Base-by-base conservation (phyloP, 1,140 invertebrate genomes). In the Lucilia cuprina region DNA sequence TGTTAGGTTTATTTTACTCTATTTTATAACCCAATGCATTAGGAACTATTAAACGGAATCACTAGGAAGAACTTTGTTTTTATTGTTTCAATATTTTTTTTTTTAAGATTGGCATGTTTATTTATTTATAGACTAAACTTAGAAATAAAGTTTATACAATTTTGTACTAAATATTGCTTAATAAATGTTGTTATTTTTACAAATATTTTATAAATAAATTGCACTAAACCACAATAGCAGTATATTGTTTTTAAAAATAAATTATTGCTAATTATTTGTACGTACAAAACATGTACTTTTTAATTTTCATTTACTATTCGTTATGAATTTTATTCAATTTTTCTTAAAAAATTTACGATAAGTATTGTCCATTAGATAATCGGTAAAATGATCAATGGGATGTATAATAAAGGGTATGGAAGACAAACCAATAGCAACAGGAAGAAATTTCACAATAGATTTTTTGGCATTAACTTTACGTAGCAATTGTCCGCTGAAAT, bases 361-460 rank as follows among this genome's bases (percentile, higher is more conserved):
- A 0, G 95, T 96, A 17, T 91, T 88, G 89, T 99, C 95, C 96
- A 99, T 96, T 0, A 95, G 86, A 70, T 92, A 89, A 88, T 98
- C 96, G 0, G 98, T 96, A 9, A 93, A 92, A 25, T 90, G 87
- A 91, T 99, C 98, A 88, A 99, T 99, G 19, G 98, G 98, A 86
- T 95, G 94, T 65, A 99, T 95, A 87, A 99, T 99, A 85, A 99
- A 93, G 2, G 98, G 98, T 88, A 99, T 99, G 65, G 95, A 95
- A 0, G 92, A 91, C 21, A 99, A 92, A 13, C 98, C 98, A 74
- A 98, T 92, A 19, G 93, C 91, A n/a, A 95, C 95, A n/a, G 95
- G 93, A n/a, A 94, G 86, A 93, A 77, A 83, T 80, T 85, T 85
- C n/a, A 34, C 74, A 7, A 83, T 9, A 25, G 74, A 34, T 60